Base-by-base conservation (phyloP, 2,888 invertebrate species). In the Maniola hyperantus region DNA sequence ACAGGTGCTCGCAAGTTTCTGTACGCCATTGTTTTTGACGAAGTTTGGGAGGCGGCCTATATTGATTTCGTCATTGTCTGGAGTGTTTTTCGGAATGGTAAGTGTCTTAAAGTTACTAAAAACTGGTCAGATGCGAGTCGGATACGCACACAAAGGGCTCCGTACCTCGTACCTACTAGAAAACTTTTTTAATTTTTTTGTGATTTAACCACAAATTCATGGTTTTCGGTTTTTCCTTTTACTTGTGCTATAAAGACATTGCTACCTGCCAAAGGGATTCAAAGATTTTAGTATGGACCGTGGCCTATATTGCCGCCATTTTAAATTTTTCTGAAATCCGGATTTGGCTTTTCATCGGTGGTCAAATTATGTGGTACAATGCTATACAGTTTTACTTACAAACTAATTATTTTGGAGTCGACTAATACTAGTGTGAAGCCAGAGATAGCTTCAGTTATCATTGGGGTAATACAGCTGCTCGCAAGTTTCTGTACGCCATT, bases 341-440 rank as follows among this genome's bases (percentile, higher is more conserved):
- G 76, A 0, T 50, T 77, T 80, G 4, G 4, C 51, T 84, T 13
- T 73, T 70, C 2, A 42, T 75, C 0, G 76, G 79, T 0, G 6
- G 71, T 0, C 85, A 85, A 20, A 60, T 85, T 0, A 72, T 77
- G 0, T 87, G 88, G 0, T 87, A 78, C 46, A 87, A 86, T 50
- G 82, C 80, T 0, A 79, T 89, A 0, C 71, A 79, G 0, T 84
- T 82, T 70, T 89, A 88, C 63, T 71, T 88, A 1, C 87, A 88
- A 74, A 83, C 86, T 0, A 74, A 83, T 85, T 0, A 77, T 89
- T 39, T 70, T 89, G 64, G 81, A 81, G 46, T 83, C 83, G 0
- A 83, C 88, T 0, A 72, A 83, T n/a, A 85, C 87, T 0, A 80
- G 78, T 13, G 75, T 89, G 0, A 77, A 65, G 4, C 77, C 88